These are phyloP conservation scores for Apamea anceps DNA, from an alignment of 2,888 invertebrate genomes.

Conservation along the genomic window DNA sequence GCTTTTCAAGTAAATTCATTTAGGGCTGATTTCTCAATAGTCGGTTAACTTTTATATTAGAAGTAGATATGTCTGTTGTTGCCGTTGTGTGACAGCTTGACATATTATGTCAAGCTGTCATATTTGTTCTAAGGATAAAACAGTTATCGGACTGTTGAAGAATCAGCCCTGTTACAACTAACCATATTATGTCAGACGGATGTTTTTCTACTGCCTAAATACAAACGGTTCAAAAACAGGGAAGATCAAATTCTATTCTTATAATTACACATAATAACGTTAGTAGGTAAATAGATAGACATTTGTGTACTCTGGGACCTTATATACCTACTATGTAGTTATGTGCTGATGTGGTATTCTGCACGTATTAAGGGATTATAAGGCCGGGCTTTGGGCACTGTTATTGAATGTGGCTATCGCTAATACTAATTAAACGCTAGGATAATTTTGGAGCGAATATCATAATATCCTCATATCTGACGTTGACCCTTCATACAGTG, in stretches of 20 bases:
- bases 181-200: no score
- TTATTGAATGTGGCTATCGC: constrained; percentile 47
- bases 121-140: no score
- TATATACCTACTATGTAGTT: not conserved
- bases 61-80: no score
- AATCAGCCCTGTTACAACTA: no score
- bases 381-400: constrained; percentile 22
- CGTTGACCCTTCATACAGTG: not conserved
- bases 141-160: no score
- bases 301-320: not conserved
- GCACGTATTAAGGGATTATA: constrained; percentile 56
- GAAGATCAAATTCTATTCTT: not conserved
- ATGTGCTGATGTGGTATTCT: constrained; percentile 31
- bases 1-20: not conserved
- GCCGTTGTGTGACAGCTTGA: no score
- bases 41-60: no score
- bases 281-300: not conserved
- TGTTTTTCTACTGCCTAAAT: not conserved
- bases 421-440: constrained; percentile 53
- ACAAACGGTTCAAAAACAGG: not conserved
- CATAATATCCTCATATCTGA: constrained; percentile 1
- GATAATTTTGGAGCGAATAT: constrained; percentile 27
- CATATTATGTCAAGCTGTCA: no score
- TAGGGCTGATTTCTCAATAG: no score
- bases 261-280: not conserved